These are phyloP conservation scores for Drosophila mauritiana DNA, from an alignment of 1,140 invertebrate species.

Conservation along the genomic window DNA sequence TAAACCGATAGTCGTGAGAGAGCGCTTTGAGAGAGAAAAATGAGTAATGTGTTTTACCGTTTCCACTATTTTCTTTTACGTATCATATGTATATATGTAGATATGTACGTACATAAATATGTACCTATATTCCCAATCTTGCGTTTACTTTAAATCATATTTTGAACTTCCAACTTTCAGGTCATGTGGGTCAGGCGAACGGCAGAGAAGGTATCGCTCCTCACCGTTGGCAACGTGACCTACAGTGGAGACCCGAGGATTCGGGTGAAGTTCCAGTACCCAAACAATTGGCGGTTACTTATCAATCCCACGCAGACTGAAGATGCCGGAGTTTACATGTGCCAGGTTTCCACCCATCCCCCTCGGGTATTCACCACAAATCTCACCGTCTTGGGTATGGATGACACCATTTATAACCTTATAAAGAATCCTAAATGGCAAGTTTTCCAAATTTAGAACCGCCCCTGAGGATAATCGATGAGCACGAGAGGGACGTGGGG, in stretches of 20 bases:
- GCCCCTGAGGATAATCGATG: slow-evolving; percentile 88
- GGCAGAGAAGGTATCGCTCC: slow-evolving; percentile 89
- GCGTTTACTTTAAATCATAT: background rate
- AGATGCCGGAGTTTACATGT: slow-evolving; percentile 92
- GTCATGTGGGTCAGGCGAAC: slow-evolving; percentile 92
- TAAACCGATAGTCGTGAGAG: too few relatives aligned
- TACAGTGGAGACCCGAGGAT: slow-evolving; percentile 90
- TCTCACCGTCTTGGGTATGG: slow-evolving; percentile 87
- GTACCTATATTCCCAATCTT: background rate
- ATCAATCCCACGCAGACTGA: slow-evolving; percentile 90
- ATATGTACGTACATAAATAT: too few relatives aligned
- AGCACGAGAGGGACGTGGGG: slow-evolving; percentile 88
- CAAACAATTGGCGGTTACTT: slow-evolving; percentile 92
- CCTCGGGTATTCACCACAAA: slow-evolving; percentile 88
- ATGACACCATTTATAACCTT: background rate
- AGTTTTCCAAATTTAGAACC: slow-evolving; percentile 85
- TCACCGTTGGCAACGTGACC: slow-evolving; percentile 90
- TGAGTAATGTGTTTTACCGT: too few relatives aligned
- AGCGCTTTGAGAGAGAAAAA: too few relatives aligned
- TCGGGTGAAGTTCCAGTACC: slow-evolving; percentile 91
- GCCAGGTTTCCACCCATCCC: slow-evolving; percentile 94
- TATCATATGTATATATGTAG: too few relatives aligned
- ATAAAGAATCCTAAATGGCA: background rate
- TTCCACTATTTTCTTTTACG: too few relatives aligned
- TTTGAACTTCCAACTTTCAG: slow-evolving; percentile 84